Conservation (phyloP, 2,113 vertebrate species). For the Paracanthobrama guichenoti region DNA sequence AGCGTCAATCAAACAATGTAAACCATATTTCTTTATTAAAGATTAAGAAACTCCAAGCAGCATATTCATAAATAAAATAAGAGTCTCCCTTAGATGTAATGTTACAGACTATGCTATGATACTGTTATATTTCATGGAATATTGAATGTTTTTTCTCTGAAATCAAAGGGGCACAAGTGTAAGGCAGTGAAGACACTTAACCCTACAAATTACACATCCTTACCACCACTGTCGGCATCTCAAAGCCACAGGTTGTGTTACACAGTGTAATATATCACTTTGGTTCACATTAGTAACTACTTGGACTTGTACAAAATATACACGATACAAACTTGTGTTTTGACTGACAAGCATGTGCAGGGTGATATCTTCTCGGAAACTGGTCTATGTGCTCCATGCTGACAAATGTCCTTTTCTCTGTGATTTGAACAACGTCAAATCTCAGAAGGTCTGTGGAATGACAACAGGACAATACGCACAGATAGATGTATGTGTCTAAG, state of each 20-base stretch:
- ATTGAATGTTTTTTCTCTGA: constrained; percentile 47
- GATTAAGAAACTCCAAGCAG: constrained; percentile 81
- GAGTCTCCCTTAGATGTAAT: constrained; percentile 65
- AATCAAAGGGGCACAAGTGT: constrained; percentile 21
- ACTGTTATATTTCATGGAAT: constrained; percentile 40
- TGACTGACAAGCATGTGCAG: constrained; percentile 30
- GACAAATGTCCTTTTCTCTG: constrained; percentile 19
- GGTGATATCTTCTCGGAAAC: constrained; percentile 6
- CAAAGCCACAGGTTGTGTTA: constrained; percentile 51
- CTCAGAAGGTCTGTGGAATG: background rate
- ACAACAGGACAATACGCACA: constrained; percentile 10
- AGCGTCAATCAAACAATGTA: constrained; percentile 57
- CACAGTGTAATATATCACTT: constrained; percentile 63
- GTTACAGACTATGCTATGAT: constrained; percentile 65
- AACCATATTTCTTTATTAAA: constrained; percentile 81
- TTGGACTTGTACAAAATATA: constrained; percentile 46
- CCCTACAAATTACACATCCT: constrained; percentile 46
- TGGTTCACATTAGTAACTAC: constrained; percentile 60
- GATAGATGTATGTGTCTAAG: constrained; percentile 1
- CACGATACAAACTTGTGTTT: constrained; percentile 32
- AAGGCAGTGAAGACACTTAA: constrained; percentile 35
- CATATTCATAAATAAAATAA: constrained; percentile 79
- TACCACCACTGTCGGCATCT: constrained; percentile 20
- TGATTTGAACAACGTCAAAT: background rate
- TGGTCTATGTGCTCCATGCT: constrained; percentile 11